A percentile compares a stretch with the other conserved stretches of the same genome.
These are phyloP conservation scores for Cheumatopsyche charites DNA, from an alignment of 1,140 invertebrate species.

Conservation along the genomic window DNA sequence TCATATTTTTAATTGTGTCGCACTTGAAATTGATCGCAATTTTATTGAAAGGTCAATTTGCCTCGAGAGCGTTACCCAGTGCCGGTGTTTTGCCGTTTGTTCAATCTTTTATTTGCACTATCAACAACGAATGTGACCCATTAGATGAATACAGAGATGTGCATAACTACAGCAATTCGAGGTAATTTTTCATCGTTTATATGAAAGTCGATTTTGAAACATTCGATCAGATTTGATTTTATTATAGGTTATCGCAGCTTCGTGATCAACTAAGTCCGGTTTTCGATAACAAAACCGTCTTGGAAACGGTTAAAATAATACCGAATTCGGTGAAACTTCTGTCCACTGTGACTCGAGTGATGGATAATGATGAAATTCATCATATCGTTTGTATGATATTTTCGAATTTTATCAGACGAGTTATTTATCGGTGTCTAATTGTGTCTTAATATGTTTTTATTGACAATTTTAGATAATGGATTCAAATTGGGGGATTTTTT, in stretches of 20 bases:
- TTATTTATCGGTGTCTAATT: too few relatives aligned
- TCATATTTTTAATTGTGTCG: not conserved
- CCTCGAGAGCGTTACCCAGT: slow-evolving; percentile 66
- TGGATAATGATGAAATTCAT: slow-evolving; percentile 65
- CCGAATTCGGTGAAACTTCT: slow-evolving; percentile 66
- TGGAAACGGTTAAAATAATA: slow-evolving; percentile 60
- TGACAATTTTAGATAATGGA: slow-evolving; percentile 58
- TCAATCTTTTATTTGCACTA: slow-evolving; percentile 70
- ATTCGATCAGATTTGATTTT: not conserved
- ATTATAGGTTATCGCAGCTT: slow-evolving; percentile 53
- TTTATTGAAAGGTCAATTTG: slow-evolving; percentile 61
- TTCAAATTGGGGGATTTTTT: slow-evolving; percentile 62
- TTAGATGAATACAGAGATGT: slow-evolving; percentile 65
- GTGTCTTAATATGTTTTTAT: slow-evolving; percentile 4
- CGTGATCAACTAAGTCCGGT: slow-evolving; percentile 52
- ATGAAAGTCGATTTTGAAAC: not conserved
- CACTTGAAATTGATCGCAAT: slow-evolving; percentile 2
- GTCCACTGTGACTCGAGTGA: slow-evolving; percentile 63
- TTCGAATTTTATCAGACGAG: slow-evolving; percentile 26
- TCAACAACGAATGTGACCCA: slow-evolving; percentile 67
- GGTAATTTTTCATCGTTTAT: slow-evolving; percentile 55
- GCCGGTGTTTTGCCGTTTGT: slow-evolving; percentile 66
- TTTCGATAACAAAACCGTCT: slow-evolving; percentile 52
- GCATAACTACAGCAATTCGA: slow-evolving; percentile 66
- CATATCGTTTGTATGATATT: slow-evolving; percentile 61